Percentiles rank a stretch among this genome's conserved stretches.
phyloP scores from a whole-genome alignment of 1,140 invertebrate genomes.

The Trichoplusia ni region DNA sequence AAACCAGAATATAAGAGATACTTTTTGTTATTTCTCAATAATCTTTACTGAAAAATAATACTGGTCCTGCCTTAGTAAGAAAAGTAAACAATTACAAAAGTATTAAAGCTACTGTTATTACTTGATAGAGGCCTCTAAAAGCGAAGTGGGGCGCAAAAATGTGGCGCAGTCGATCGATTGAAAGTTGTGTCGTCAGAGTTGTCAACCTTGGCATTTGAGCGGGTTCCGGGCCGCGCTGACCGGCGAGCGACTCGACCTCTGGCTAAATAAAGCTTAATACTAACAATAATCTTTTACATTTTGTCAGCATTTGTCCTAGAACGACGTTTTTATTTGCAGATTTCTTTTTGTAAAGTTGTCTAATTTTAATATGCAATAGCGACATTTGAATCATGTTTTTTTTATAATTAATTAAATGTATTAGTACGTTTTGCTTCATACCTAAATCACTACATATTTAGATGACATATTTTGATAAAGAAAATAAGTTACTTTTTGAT shows the following conservation, averaged over 20 bases:
- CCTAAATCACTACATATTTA: too few relatives aligned
- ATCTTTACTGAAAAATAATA: too few relatives aligned
- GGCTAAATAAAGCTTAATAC: conserved; percentile 36
- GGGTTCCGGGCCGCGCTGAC: conserved; percentile 69
- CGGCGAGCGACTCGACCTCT: conserved; percentile 45
- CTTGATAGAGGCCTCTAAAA: conserved; percentile 1
- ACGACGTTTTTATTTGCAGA: background rate
- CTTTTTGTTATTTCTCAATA: background rate
- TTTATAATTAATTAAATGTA: too few relatives aligned
- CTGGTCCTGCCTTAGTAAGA: background rate
- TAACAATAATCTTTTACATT: conserved; percentile 22
- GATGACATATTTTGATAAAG: too few relatives aligned
- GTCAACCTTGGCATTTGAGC: conserved; percentile 80
- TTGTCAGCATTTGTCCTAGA: conserved; percentile 4
- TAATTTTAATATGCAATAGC: too few relatives aligned
- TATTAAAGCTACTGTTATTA: conserved; percentile 4
- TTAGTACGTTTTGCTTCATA: too few relatives aligned
- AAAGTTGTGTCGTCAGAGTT: conserved; percentile 80
- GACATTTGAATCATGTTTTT: too few relatives aligned
- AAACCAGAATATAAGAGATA: conserved; percentile 7
- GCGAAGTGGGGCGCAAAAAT: conserved; percentile 74
- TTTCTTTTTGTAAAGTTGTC: too few relatives aligned
- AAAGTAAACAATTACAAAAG: background rate
- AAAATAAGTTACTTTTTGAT: too few relatives aligned
- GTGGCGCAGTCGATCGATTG: conserved; percentile 70